Conservation (phyloP, 1,140 invertebrate species). For the Drosophila arawakana region DNA sequence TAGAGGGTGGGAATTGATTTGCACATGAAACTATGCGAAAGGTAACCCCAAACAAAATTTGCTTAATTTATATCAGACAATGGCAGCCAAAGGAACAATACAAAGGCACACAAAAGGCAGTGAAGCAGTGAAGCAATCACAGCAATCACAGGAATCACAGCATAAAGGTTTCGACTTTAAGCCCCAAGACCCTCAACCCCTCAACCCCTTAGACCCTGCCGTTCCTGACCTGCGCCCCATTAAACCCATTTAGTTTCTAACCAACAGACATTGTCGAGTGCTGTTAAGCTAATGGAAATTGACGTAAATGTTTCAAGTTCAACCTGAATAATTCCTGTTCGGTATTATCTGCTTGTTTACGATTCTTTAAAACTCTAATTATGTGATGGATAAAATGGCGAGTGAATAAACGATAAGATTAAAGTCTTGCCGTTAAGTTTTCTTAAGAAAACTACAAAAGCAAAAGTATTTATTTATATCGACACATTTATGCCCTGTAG, state of each 20-base stretch:
- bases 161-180: conserved; percentile 39
- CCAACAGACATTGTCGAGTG: conserved; percentile 12
- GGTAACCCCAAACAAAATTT: conserved; percentile 63
- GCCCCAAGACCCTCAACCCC: conserved; percentile 15
- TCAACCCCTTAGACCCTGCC: background rate
- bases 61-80: conserved; percentile 77
- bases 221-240: conserved; percentile 22
- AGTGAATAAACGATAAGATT: too few relatives aligned
- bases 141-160: conserved; percentile 3
- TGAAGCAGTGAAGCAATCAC: background rate
- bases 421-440: too few relatives aligned
- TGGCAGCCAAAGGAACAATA: conserved; percentile 63
- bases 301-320: conserved; percentile 3
- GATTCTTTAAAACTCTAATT: background rate
- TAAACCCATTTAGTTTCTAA: conserved; percentile 24
- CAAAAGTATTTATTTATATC: background rate
- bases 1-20: conserved; percentile 63
- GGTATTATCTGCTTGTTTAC: background rate
- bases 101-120: conserved; percentile 52
- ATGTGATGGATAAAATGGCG: background rate
- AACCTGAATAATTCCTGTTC: background rate
- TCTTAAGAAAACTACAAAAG: too few relatives aligned
- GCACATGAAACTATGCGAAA: conserved; percentile 67
- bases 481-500: background rate
- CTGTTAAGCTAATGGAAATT: conserved; percentile 11